Percentiles rank a stretch among this genome's conserved stretches.
Conservation (phyloP, 2,888 invertebrate genomes). For the Patella pellucida region DNA sequence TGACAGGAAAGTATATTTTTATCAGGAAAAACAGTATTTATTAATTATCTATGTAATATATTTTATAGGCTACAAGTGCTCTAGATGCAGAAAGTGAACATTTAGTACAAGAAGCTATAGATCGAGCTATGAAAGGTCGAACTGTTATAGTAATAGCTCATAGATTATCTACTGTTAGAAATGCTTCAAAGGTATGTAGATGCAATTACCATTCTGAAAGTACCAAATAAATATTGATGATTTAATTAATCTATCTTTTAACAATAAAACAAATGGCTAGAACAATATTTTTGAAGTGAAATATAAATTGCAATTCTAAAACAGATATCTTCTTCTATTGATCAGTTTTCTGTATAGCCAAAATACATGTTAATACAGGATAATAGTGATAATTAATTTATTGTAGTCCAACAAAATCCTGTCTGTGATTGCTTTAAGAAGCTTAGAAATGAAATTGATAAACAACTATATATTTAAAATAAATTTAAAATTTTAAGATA, state of each 20-base stretch:
- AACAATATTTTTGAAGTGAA: no score
- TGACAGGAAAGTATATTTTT: neutral
- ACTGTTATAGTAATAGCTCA: constrained; percentile 69
- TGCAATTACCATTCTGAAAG: neutral
- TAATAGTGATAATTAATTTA: no score
- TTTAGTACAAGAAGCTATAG: constrained; percentile 67
- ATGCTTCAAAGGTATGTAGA: constrained; percentile 57
- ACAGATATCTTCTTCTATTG: no score
- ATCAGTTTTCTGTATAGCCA: no score
- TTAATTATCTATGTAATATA: neutral
- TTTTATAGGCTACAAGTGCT: constrained; percentile 64
- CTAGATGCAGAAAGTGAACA: constrained; percentile 69
- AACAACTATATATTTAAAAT: neutral
- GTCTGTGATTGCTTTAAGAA: no score
- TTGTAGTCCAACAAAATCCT: no score
- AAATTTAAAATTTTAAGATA: neutral
- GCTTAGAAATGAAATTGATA: neutral
- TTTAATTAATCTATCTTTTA: no score
- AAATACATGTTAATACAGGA: no score
- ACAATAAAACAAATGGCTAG: no score
- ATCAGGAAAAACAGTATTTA: no score
- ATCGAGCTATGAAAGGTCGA: constrained; percentile 64
- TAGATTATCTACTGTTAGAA: constrained; percentile 65
- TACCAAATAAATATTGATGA: no score
- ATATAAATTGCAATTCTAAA: no score